Percentiles rank a stretch among this genome's conserved stretches.
These are phyloP conservation scores for Theonella swinhoei DNA, from an alignment of 37 sponge, comb jelly and placozoan species.

Conservation along the genomic window DNA sequence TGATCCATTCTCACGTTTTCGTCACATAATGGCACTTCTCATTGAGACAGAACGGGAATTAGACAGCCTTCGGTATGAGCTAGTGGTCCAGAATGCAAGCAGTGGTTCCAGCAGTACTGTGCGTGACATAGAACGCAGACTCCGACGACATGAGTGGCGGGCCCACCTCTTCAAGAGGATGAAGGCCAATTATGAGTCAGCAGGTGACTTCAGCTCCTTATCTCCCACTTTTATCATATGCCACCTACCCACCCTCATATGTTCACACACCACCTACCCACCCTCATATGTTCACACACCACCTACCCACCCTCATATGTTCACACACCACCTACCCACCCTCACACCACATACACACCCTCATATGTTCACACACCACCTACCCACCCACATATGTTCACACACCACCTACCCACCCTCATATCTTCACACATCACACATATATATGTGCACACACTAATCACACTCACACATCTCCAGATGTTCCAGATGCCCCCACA, in stretches of 20 bases:
- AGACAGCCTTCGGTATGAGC: constrained; percentile 13
- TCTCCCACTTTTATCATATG: too few species aligned
- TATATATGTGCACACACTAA: not conserved
- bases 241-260: too few species aligned
- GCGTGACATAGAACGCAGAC: constrained; percentile 33
- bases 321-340: too few species aligned
- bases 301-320: too few species aligned
- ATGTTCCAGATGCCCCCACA: constrained; percentile 58
- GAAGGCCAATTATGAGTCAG: constrained; percentile 28
- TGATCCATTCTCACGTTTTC: constrained; percentile 25
- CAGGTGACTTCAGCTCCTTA: constrained; percentile 21
- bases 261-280: too few species aligned
- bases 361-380: too few species aligned
- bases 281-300: too few species aligned
- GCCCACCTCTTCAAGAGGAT: constrained; percentile 35
- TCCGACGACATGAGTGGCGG: constrained; percentile 40
- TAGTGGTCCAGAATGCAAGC: constrained; percentile 9
- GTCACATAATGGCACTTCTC: constrained; percentile 24
- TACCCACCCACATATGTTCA: not conserved
- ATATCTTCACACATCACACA: not conserved
- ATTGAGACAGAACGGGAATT: constrained; percentile 28
- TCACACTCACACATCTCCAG: too few species aligned
- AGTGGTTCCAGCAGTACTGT: constrained; percentile 1
- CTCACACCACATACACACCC: too few species aligned
- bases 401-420: not conserved